Percentiles rank a stretch among this genome's conserved stretches.
Evolutionary conservation across 2,888 invertebrate genomes (phyloP).

Genomic region (Drosophila emarginata): DNA sequence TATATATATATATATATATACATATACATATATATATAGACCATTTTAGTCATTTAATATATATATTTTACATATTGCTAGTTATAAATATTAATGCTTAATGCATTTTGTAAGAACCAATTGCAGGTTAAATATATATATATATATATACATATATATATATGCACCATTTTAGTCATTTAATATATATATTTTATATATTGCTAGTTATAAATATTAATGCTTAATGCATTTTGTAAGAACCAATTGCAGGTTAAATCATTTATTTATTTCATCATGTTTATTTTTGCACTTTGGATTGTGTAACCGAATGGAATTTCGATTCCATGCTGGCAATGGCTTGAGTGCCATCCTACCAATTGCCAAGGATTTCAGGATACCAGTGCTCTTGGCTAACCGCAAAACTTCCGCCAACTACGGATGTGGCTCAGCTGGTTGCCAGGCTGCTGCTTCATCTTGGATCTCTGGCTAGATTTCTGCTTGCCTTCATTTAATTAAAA

Average conservation of each 20-base stretch:
- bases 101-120: no score
- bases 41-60: no score
- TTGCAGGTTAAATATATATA: no score
- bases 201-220: not conserved
- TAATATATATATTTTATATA: no score
- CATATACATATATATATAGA: no score
- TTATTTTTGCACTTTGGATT: not conserved
- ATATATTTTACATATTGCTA: no score
- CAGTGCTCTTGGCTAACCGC: constrained; percentile 28
- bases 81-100: not conserved
- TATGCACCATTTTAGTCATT: no score
- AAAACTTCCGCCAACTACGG: constrained; percentile 48
- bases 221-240: not conserved
- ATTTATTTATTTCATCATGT: not conserved
- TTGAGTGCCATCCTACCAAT: not conserved
- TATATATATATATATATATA: no score
- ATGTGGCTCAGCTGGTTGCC: constrained; percentile 33
- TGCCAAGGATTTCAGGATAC: not conserved
- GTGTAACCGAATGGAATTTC: not conserved
- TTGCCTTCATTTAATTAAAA: constrained; percentile 70
- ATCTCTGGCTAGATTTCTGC: constrained; percentile 40
- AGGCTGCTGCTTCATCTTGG: not conserved
- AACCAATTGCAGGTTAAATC: not conserved
- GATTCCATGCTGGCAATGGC: not conserved
- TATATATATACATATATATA: no score